Conservation (phyloP, 64 coral and sea anemone species). For the Acropora yongei region DNA sequence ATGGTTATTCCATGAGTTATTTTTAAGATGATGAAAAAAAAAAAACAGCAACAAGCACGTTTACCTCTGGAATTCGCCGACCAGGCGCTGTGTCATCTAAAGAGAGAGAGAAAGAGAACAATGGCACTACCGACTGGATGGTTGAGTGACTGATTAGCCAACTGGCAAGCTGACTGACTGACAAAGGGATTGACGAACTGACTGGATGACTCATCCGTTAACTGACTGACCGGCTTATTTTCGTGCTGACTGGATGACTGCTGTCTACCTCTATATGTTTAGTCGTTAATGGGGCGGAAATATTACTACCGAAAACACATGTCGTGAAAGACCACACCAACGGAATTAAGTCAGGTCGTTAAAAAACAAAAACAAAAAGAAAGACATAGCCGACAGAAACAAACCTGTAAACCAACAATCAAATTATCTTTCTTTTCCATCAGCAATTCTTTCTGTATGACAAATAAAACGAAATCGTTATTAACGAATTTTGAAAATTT, state of each 20-base stretch:
- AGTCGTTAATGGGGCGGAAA: no score
- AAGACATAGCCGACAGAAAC: neutral
- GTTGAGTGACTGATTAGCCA: no score
- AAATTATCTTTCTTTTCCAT: neutral
- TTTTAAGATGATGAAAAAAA: no score
- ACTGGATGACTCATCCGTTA: neutral
- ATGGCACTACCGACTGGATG: neutral
- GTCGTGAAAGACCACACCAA: no score
- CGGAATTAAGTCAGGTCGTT: no score
- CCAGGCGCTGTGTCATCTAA: neutral
- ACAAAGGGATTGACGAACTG: no score
- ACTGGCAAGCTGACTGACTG: no score
- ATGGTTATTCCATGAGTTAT: no score
- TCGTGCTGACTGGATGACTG: neutral
- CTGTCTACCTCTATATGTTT: no score
- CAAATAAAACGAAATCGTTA: neutral
- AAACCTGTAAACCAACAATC: neutral
- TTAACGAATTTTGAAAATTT: no score
- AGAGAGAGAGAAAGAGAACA: neutral
- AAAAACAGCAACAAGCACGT: neutral
- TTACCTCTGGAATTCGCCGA: neutral
- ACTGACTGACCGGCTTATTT: no score
- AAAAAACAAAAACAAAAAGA: neutral
- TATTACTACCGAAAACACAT: no score
- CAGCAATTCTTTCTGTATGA: neutral